Evolutionary conservation across 64 coral and sea anemone species (phyloP).

Genomic region (Astreopora myriophthalma): DNA sequence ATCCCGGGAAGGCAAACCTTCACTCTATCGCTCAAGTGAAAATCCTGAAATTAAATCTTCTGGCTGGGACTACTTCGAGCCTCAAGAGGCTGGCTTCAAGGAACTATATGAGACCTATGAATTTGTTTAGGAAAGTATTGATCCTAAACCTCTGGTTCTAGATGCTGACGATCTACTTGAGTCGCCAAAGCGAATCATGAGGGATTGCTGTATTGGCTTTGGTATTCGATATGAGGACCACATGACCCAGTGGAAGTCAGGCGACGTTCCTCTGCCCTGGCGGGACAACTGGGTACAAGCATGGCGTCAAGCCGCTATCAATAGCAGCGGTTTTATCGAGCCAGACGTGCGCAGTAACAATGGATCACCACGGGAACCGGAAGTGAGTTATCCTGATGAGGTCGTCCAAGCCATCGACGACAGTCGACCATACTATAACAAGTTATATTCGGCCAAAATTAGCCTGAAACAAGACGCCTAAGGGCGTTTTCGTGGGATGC

Average conservation of each 20-base stretch:
- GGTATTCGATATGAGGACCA: slow-evolving; percentile 14
- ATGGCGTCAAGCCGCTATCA: slow-evolving; percentile 57
- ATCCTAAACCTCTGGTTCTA: slow-evolving; percentile 33
- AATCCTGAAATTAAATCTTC: too few species aligned
- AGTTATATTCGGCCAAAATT: too few species aligned
- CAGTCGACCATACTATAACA: background rate
- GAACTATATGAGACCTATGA: slow-evolving; percentile 13
- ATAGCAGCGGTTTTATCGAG: slow-evolving; percentile 64
- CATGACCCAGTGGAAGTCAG: slow-evolving; percentile 37
- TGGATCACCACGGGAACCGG: too few species aligned
- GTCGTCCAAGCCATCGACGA: slow-evolving; percentile 16
- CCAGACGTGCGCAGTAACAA: too few species aligned
- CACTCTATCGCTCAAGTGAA: too few species aligned
- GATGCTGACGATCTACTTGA: slow-evolving; percentile 63
- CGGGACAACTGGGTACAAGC: background rate
- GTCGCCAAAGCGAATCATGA: slow-evolving; percentile 26
- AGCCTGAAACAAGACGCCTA: too few species aligned
- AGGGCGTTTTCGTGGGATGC: too few species aligned
- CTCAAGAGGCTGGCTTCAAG: background rate
- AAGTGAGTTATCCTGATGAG: background rate
- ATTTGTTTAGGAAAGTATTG: slow-evolving; percentile 25
- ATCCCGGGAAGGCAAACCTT: too few species aligned
- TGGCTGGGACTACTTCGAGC: background rate
- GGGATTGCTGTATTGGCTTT: slow-evolving; percentile 8
- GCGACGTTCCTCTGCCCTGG: background rate